Evolutionary conservation across 1,140 invertebrate species (phyloP).

Genomic region (Apis laboriosa): DNA sequence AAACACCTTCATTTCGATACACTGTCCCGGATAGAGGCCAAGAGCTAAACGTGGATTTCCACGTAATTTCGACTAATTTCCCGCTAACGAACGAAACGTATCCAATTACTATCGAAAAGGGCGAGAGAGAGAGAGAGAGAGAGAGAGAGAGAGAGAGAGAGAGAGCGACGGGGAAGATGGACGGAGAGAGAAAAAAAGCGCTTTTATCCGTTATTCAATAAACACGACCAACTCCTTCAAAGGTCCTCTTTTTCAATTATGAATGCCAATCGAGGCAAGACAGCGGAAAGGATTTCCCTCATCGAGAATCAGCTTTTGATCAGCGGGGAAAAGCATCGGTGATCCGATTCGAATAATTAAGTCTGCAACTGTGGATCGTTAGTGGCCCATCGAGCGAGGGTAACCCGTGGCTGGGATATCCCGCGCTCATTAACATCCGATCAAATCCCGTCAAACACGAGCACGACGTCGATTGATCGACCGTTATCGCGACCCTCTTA

Average conservation of each 20-base stretch:
- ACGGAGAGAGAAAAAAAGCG: neutral
- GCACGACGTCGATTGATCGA: neutral
- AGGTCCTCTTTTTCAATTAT: conserved; percentile 41
- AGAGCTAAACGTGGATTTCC: no score
- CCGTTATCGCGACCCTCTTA: neutral
- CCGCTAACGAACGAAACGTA: neutral
- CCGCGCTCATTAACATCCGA: conserved; percentile 29
- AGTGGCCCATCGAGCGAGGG: conserved; percentile 6
- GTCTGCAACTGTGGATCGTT: conserved; percentile 30
- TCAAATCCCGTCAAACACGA: conserved; percentile 2
- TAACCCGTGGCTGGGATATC: conserved; percentile 5
- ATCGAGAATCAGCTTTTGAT: conserved; percentile 40
- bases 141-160: neutral
- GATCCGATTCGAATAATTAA: conserved; percentile 53
- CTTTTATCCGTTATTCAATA: conserved; percentile 32
- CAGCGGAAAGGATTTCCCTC: conserved; percentile 10
- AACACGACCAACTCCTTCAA: conserved; percentile 39
- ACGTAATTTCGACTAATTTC: neutral
- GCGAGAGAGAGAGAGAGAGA: no score
- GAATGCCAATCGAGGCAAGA: conserved; percentile 23
- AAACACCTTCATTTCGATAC: no score
- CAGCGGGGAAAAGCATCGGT: conserved; percentile 3
- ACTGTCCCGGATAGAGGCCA: no score
- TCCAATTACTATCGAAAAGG: neutral
- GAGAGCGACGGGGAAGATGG: neutral